These are phyloP conservation scores for Proales similis DNA, from an alignment of 1,140 invertebrate genomes.

Conservation along the genomic window DNA sequence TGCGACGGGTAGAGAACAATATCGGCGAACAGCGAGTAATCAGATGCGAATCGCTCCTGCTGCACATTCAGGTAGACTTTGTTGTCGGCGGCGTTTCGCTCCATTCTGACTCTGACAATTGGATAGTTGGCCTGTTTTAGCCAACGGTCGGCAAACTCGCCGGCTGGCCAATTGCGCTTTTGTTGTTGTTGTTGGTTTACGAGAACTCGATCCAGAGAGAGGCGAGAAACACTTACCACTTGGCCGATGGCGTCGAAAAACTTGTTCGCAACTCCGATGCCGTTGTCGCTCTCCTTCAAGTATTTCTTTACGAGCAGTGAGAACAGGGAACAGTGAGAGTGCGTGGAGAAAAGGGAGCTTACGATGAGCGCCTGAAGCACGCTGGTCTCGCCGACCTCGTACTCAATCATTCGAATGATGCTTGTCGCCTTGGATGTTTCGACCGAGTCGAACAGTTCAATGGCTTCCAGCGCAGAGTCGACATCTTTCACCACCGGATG, in stretches of 20 bases:
- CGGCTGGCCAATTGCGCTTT: constrained; percentile 22
- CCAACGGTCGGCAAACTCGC: constrained; percentile 21
- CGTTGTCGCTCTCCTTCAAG: constrained; percentile 28
- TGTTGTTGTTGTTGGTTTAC: background rate
- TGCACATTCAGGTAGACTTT: constrained; percentile 4
- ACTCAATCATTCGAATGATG: constrained; percentile 33
- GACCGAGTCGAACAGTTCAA: constrained; percentile 31
- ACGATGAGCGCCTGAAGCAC: too few relatives aligned
- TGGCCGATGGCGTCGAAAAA: constrained; percentile 15
- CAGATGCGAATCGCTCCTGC: constrained; percentile 27
- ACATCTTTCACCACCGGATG: constrained; percentile 33
- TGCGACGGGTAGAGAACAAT: constrained; percentile 19
- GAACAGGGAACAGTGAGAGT: too few relatives aligned
- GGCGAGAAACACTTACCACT: too few relatives aligned
- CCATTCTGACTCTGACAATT: background rate
- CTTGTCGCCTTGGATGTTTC: constrained; percentile 32
- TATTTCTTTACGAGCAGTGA: constrained; percentile 15
- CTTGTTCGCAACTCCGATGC: constrained; percentile 10
- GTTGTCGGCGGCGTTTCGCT: constrained; percentile 6
- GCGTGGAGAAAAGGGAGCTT: too few relatives aligned
- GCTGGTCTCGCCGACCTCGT: constrained; percentile 5
- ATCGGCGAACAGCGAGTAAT: constrained; percentile 22
- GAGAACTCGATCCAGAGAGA: background rate
- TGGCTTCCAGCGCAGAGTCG: constrained; percentile 13
- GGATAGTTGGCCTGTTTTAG: constrained; percentile 32